Conservation (phyloP, 1,140 invertebrate genomes). For the Sitodiplosis mosellana region DNA sequence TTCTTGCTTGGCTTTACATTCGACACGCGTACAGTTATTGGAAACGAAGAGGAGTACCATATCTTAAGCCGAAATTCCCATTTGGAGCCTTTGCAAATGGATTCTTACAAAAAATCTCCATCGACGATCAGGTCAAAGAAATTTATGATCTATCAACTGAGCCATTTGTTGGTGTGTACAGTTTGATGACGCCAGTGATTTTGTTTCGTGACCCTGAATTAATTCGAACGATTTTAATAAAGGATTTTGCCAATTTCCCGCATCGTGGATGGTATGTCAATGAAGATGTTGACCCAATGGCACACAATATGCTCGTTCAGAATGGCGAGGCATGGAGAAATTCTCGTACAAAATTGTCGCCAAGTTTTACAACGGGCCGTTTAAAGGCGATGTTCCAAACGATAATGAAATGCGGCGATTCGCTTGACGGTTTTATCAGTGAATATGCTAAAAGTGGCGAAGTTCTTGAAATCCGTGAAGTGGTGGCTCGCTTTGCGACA, state of each 20-base stretch:
- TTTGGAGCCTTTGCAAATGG: conserved; percentile 5
- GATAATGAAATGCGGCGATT: conserved; percentile 9
- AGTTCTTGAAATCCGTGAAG: conserved; percentile 14
- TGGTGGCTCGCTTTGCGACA: conserved; percentile 13
- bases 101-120: background rate
- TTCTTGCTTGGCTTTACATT: background rate
- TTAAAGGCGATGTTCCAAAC: conserved; percentile 33
- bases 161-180: background rate
- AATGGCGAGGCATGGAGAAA: conserved; percentile 28
- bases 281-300: conserved; percentile 6
- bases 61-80: conserved; percentile 6
- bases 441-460: conserved; percentile 3
- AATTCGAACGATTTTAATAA: conserved; percentile 9
- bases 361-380: conserved; percentile 35
- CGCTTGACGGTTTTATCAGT: conserved; percentile 6
- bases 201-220: conserved; percentile 2
- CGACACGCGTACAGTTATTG: conserved; percentile 5
- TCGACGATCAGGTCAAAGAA: background rate
- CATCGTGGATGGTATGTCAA: conserved; percentile 5
- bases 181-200: background rate
- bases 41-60: conserved; percentile 7
- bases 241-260: conserved; percentile 11
- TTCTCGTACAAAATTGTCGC: conserved; percentile 30
- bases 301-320: conserved; percentile 5
- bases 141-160: background rate